Conservation (phyloP, 2,888 invertebrate species). For the Stenoptilia bipunctidactyla region DNA sequence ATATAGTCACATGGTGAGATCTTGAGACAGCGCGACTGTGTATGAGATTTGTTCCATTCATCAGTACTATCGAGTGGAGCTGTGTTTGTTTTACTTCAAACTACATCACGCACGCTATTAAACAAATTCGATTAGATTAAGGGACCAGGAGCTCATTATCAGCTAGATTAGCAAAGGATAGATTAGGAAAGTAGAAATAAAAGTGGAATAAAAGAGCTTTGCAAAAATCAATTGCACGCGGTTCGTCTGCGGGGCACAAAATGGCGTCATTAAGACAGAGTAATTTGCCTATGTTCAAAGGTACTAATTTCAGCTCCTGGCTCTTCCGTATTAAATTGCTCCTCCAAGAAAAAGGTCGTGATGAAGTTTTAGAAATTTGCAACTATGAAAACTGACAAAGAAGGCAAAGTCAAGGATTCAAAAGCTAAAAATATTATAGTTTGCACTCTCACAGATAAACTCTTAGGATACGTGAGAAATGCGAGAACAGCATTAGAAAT, state of each 20-base stretch:
- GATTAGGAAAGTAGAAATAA: neutral
- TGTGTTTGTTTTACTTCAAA: conserved; percentile 12
- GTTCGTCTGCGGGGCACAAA: neutral
- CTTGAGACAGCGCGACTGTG: no score
- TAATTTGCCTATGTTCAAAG: neutral
- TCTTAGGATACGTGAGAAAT: conserved; percentile 2
- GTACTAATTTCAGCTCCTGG: conserved; percentile 1
- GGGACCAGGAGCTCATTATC: conserved; percentile 1
- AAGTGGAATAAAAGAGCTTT: no score
- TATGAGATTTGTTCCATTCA: no score
- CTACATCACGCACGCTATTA: conserved; percentile 7
- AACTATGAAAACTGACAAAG: neutral
- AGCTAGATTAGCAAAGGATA: conserved; percentile 4
- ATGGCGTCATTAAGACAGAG: neutral
- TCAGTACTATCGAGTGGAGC: no score
- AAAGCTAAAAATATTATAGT: conserved; percentile 3
- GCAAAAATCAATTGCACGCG: no score
- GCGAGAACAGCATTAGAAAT: conserved; percentile 2
- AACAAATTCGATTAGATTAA: conserved; percentile 3
- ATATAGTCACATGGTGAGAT: no score
- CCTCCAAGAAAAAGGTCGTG: conserved; percentile 2
- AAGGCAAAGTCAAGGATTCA: neutral
- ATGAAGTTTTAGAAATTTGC: no score
- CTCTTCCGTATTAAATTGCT: neutral
- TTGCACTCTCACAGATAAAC: conserved; percentile 1